A percentile compares a stretch with the other conserved stretches of the same genome.
phyloP scores from a whole-genome alignment of 1,140 invertebrate genomes.

The Leucophenga varia region DNA sequence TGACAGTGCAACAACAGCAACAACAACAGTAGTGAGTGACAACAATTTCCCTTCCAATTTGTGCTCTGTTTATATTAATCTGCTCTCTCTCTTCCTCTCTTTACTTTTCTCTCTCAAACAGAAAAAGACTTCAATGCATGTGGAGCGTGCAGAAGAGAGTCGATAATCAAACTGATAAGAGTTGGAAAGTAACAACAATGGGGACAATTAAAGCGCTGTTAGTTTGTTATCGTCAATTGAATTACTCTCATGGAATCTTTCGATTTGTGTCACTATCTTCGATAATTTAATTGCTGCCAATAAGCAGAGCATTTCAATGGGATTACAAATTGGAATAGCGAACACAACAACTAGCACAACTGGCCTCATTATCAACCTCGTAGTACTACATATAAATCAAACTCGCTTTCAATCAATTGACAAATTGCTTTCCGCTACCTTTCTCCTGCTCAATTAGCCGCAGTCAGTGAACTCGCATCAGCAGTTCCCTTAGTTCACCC shows the following conservation, averaged over 20 bases:
- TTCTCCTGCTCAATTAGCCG: conserved; percentile 43
- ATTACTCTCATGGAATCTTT: too few relatives aligned
- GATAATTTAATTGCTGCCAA: too few relatives aligned
- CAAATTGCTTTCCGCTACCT: conserved; percentile 47
- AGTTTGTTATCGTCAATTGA: conserved; percentile 2
- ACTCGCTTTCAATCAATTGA: too few relatives aligned
- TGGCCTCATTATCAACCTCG: conserved; percentile 16
- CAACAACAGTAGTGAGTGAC: conserved; percentile 32
- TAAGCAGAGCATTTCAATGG: not conserved
- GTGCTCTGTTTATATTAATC: conserved; percentile 43
- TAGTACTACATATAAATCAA: too few relatives aligned
- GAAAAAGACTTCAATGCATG: conserved; percentile 9
- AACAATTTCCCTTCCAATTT: conserved; percentile 49
- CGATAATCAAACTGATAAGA: too few relatives aligned
- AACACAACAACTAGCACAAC: conserved; percentile 21
- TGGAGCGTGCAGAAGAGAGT: not conserved
- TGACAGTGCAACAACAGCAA: conserved; percentile 31
- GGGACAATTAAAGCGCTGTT: not conserved
- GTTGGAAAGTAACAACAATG: not conserved
- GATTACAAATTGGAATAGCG: conserved; percentile 7
- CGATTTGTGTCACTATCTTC: not conserved
- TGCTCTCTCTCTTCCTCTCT: too few relatives aligned
- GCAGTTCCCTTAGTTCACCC: too few relatives aligned
- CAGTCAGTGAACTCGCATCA: conserved; percentile 34
- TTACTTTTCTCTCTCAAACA: too few relatives aligned